phyloP scores from a whole-genome alignment of 2,888 invertebrate genomes.

The Tanypteryx hageni region DNA sequence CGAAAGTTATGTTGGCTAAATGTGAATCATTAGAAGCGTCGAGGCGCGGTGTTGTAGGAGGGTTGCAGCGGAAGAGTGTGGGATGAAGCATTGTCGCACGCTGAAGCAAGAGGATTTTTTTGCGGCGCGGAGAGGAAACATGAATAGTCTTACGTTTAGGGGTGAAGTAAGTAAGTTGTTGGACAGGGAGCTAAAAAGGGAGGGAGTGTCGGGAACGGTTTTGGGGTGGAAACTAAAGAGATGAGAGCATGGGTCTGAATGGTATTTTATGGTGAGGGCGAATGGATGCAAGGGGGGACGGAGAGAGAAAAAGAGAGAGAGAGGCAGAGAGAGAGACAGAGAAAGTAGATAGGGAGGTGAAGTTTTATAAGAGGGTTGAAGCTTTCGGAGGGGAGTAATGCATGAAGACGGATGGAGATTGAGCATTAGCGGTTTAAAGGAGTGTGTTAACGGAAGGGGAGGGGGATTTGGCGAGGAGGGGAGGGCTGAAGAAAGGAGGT shows the following conservation, averaged over 20 bases:
- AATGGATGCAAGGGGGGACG: no score
- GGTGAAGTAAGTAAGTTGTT: not conserved
- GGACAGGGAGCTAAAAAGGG: not conserved
- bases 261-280: not conserved
- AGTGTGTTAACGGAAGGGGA: constrained; percentile 12
- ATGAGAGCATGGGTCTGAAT: not conserved
- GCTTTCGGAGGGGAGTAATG: not conserved
- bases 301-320: not conserved
- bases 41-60: not conserved
- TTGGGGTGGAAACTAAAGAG: not conserved
- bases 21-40: constrained; percentile 44
- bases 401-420: constrained; percentile 36
- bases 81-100: not conserved
- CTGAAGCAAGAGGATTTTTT: not conserved
- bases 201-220: not conserved
- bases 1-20: constrained; percentile 45
- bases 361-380: not conserved
- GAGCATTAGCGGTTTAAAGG: constrained; percentile 52
- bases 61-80: not conserved
- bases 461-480: not conserved
- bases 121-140: not conserved
- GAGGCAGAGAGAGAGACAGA: not conserved
- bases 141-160: not conserved
- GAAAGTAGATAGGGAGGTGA: not conserved
- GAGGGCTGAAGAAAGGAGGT: not conserved